These are phyloP conservation scores for Rhynchotus rufescens DNA, from an alignment of 2,797 vertebrate genomes.

Conservation along the genomic window DNA sequence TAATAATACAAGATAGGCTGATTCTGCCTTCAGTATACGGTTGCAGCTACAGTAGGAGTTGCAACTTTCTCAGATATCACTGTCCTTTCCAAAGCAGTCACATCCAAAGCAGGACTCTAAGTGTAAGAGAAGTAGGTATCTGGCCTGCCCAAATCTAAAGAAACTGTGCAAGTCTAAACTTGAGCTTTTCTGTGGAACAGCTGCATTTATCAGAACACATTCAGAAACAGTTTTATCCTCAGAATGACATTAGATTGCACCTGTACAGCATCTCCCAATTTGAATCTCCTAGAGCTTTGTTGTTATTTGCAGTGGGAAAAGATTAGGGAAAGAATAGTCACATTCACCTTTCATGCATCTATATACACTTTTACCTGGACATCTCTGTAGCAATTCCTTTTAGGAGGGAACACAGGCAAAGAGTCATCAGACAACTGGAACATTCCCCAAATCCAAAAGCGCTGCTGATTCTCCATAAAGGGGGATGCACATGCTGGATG, in stretches of 20 bases:
- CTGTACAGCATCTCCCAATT: constrained; percentile 4
- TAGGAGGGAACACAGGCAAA: background rate
- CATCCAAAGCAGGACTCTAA: background rate
- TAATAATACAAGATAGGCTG: background rate
- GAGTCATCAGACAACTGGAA: background rate
- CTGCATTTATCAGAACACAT: background rate
- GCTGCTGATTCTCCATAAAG: background rate
- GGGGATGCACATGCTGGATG: background rate
- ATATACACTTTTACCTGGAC: background rate
- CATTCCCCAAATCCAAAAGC: background rate
- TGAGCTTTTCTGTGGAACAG: background rate
- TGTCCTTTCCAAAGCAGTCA: constrained; percentile 11
- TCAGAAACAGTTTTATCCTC: constrained; percentile 18
- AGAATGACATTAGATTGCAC: background rate
- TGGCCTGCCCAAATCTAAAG: background rate
- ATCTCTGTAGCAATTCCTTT: background rate
- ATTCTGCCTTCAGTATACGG: background rate
- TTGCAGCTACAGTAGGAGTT: background rate
- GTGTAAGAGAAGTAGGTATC: background rate
- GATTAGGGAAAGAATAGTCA: background rate
- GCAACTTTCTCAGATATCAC: background rate
- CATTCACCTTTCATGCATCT: background rate
- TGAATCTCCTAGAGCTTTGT: background rate
- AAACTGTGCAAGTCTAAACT: background rate
- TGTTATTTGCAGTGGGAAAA: constrained; percentile 23